Conservation (phyloP, 2,888 invertebrate genomes). For the Nasonia oneida region DNA sequence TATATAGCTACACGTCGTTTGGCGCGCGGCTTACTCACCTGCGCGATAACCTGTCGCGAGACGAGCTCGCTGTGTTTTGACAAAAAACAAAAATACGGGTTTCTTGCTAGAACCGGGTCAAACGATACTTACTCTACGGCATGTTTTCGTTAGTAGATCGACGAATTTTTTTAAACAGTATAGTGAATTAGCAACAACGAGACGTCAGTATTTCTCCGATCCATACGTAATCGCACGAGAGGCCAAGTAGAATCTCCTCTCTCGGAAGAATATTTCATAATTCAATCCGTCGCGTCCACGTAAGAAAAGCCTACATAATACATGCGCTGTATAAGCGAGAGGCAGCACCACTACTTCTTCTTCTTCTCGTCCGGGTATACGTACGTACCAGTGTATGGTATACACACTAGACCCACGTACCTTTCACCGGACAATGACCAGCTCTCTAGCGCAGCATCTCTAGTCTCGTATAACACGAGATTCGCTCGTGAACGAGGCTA, state of each 20-base stretch:
- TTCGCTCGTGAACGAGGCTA: background rate
- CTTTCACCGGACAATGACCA: slow-evolving; percentile 58
- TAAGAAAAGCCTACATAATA: background rate
- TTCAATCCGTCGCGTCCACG: background rate
- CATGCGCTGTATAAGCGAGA: background rate
- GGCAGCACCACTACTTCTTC: background rate
- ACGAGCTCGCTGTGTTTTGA: background rate
- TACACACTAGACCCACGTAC: background rate
- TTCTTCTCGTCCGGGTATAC: background rate
- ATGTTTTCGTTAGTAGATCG: too few species aligned
- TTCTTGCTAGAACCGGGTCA: background rate
- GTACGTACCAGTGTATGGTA: background rate
- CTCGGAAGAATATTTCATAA: slow-evolving; percentile 14
- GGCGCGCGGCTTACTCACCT: background rate
- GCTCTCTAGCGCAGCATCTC: background rate
- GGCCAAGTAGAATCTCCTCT: background rate
- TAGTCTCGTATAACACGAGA: background rate
- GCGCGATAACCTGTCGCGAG: background rate
- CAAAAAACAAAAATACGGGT: background rate
- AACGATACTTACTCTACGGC: background rate
- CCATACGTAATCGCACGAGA: background rate
- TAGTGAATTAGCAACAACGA: too few species aligned
- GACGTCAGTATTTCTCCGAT: background rate
- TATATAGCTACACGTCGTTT: background rate
- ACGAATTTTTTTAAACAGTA: too few species aligned